Evolutionary conservation across 2,113 vertebrate species (phyloP).

Genomic region (Helogale parvula): DNA sequence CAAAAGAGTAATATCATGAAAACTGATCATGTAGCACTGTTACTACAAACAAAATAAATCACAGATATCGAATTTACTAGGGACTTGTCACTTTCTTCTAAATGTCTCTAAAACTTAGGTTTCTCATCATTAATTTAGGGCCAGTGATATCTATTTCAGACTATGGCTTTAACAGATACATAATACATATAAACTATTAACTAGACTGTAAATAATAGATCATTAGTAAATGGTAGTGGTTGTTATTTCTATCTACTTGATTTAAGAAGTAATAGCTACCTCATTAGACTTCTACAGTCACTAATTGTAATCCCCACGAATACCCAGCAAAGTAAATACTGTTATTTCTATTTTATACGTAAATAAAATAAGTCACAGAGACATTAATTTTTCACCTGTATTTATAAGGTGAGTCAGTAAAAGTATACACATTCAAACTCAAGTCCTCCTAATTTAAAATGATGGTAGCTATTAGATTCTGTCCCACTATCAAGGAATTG

Average conservation of each 20-base stretch:
- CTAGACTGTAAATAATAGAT: neutral
- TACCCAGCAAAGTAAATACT: neutral
- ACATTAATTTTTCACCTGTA: neutral
- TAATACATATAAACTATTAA: neutral
- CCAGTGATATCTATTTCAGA: neutral
- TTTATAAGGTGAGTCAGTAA: neutral
- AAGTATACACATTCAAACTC: neutral
- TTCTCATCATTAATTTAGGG: neutral
- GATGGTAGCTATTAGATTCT: neutral
- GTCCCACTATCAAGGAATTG: neutral
- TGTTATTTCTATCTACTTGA: neutral
- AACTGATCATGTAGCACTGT: neutral
- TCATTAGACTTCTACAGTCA: neutral
- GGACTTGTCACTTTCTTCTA: neutral
- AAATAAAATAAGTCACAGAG: neutral
- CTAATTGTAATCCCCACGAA: neutral
- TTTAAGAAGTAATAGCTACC: neutral
- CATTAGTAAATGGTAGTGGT: neutral
- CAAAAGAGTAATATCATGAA: neutral
- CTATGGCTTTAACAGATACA: neutral
- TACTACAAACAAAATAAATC: no score
- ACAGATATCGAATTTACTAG: neutral
- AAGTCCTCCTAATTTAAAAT: neutral
- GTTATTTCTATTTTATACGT: neutral
- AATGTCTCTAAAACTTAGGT: neutral